These are phyloP conservation scores for Galerucella nymphaeae DNA, from an alignment of 2,888 invertebrate genomes.

Conservation along the genomic window DNA sequence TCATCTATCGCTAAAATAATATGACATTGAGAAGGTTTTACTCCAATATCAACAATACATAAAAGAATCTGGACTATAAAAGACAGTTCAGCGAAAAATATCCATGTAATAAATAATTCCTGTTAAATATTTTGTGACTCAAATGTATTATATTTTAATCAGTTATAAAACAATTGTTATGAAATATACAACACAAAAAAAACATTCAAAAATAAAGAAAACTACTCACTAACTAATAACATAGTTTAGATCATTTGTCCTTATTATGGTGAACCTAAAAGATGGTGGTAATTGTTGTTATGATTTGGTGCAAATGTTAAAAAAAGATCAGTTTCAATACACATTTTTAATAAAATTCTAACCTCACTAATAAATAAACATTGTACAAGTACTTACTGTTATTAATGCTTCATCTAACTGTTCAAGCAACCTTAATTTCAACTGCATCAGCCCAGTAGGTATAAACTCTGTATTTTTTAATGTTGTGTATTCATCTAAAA, in stretches of 20 bases:
- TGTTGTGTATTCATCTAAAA: conserved; percentile 63
- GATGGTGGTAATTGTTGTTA: background rate
- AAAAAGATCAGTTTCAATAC: too few species aligned
- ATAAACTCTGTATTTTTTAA: conserved; percentile 58
- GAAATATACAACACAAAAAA: too few species aligned
- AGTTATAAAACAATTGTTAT: too few species aligned
- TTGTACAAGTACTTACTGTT: conserved; percentile 55
- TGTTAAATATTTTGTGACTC: too few species aligned
- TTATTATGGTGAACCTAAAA: conserved; percentile 8
- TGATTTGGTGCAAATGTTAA: too few species aligned
- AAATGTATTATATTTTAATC: too few species aligned
- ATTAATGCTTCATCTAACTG: conserved; percentile 59
- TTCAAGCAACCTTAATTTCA: conserved; percentile 64
- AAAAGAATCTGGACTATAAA: too few species aligned
- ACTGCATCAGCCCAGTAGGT: conserved; percentile 63
- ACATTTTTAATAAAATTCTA: too few species aligned
- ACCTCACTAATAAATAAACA: background rate
- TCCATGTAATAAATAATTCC: too few species aligned
- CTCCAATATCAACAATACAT: too few species aligned
- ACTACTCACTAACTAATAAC: background rate
- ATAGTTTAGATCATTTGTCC: conserved; percentile 4
- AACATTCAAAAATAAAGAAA: background rate
- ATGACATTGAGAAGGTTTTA: background rate
- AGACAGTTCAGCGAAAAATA: too few species aligned
- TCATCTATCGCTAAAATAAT: background rate